These are phyloP conservation scores for Coranthus polyacanthus DNA, from an alignment of 2,797 vertebrate species.

Conservation along the genomic window DNA sequence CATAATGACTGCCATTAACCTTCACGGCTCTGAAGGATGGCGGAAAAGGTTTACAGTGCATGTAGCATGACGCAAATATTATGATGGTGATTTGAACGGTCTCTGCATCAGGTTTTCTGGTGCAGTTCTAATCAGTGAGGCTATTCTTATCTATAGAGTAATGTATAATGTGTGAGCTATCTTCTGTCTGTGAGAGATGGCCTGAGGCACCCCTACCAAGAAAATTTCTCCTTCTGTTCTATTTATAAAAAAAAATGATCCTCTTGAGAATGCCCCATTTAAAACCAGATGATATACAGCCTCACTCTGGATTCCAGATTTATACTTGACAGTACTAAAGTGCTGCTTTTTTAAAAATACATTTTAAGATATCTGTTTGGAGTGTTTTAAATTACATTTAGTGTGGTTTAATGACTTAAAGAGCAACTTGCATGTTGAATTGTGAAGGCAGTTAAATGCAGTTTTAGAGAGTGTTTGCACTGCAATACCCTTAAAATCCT, in stretches of 20 bases:
- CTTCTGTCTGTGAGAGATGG: slow-evolving; percentile 20
- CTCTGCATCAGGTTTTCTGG: slow-evolving; percentile 1
- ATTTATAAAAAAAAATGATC: slow-evolving; percentile 17
- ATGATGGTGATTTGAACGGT: neutral
- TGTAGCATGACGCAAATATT: slow-evolving; percentile 38
- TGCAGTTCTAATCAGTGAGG: slow-evolving; percentile 1
- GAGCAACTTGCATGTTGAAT: too few relatives aligned
- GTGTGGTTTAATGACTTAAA: too few relatives aligned
- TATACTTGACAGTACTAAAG: neutral
- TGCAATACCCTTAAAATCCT: too few relatives aligned
- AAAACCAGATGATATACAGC: neutral
- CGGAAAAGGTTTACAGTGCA: slow-evolving; percentile 51
- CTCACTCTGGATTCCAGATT: neutral
- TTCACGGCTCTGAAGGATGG: slow-evolving; percentile 66
- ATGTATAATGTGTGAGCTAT: slow-evolving; percentile 31
- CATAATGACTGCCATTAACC: slow-evolving; percentile 83
- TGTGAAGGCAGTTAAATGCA: too few relatives aligned
- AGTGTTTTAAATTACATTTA: neutral
- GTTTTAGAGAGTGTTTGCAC: too few relatives aligned
- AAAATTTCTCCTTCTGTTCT: slow-evolving; percentile 23
- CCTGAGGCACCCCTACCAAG: slow-evolving; percentile 18
- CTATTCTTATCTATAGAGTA: slow-evolving; percentile 21
- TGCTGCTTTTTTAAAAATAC: neutral
- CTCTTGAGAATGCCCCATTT: slow-evolving; percentile 26
- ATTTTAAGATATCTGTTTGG: neutral